These are phyloP conservation scores for Styela clava DNA, from an alignment of 23 tunicate genomes.

Conservation along the genomic window DNA sequence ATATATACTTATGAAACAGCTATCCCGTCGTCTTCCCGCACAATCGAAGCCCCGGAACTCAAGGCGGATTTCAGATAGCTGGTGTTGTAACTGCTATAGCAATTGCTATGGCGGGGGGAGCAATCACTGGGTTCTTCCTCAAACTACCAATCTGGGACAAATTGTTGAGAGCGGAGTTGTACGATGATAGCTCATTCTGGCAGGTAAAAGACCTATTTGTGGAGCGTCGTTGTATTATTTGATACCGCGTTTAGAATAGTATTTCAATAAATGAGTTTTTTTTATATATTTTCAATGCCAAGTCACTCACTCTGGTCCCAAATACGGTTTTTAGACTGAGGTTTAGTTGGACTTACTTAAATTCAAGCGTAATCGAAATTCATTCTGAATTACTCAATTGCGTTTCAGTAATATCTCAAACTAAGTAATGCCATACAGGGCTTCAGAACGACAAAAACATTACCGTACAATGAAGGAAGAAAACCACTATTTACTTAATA, in stretches of 20 bases:
- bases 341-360: background rate
- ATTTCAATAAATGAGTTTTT: background rate
- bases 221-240: background rate
- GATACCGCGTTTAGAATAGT: background rate
- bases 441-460: background rate
- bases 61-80: slow-evolving; percentile 47
- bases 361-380: background rate
- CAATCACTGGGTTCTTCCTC: slow-evolving; percentile 41
- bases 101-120: slow-evolving; percentile 25
- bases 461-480: background rate
- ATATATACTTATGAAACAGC: no score
- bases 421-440: background rate
- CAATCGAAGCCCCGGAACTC: slow-evolving; percentile 17
- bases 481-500: background rate
- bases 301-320: no score
- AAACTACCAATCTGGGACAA: slow-evolving; percentile 38
- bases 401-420: background rate
- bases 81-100: slow-evolving; percentile 34
- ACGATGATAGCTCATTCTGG: slow-evolving; percentile 41
- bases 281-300: no score
- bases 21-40: background rate
- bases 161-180: slow-evolving; percentile 25
- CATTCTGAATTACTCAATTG: background rate
- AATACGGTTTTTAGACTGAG: background rate
- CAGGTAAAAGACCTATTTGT: slow-evolving; percentile 18